Base-by-base conservation (phyloP, 2,113 vertebrate species). In the Cephalopholis sonnerati region DNA sequence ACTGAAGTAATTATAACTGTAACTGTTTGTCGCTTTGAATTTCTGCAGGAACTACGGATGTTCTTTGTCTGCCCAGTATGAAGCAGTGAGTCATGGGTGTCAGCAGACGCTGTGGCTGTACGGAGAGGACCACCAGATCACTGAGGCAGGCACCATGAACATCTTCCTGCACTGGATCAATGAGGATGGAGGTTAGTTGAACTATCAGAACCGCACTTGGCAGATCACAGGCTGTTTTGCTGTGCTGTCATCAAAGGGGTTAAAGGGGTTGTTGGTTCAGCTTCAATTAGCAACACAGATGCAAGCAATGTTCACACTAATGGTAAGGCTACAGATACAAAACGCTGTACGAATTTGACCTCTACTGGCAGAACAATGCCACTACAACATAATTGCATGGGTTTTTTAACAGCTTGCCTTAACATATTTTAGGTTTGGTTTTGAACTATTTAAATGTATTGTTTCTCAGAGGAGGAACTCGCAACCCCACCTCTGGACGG, bases 91-190 rank as follows among this genome's bases (percentile, higher is more conserved):
- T 5, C 74, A 91, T 0, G 96, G 96, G 3, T 99, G 97, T 76
- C 96, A 98, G 87, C 98, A 99, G 91, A 97, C 97, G 65, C 91
- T 98, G 57, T 98, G 97, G 97, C 95, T 99, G 7, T 96, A 98
- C 1, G 97, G 97, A 39, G 95, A 97, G 0, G 95, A 98, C 41
- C 93, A 97, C 44, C 96, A 97, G 86, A 97, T 98, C 87, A 98
- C 97, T 0, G 97, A 99, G 89, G 97, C 96, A 25, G 97, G 98
- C 71, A 98, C 97, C n/a, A 99, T 98, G 97, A 98, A 98, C 87
- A 85, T 98, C 27, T 99, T 99, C 91, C 94, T 99, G 44, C 96
- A 96, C 84, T 98, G 98, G 98, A 95, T 94, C 85, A 98, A 97
- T 81, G 97, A 98, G 93, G 84, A 97, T 61, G 97, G 97, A 96